Percentiles rank a stretch among this genome's conserved stretches.
Conservation (phyloP, 2,113 vertebrate species). For the Xiphophorus maculatus region DNA sequence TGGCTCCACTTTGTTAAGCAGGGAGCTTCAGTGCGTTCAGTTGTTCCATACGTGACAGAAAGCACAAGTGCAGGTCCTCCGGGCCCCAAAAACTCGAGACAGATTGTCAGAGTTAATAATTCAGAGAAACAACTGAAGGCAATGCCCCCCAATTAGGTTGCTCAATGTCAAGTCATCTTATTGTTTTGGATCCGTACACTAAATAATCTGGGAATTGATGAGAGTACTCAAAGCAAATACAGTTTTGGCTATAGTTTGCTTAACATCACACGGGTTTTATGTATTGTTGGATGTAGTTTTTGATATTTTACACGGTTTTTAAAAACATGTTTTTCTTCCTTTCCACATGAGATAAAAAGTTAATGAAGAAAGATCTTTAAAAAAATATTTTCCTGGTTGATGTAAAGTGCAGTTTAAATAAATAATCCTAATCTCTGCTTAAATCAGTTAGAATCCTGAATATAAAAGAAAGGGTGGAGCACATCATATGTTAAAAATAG, state of each 20-base stretch:
- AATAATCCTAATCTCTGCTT: too few relatives aligned
- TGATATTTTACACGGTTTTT: neutral
- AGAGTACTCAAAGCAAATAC: conserved; percentile 8
- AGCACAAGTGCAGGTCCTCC: conserved; percentile 38
- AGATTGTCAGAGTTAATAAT: conserved; percentile 74
- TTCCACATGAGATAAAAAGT: neutral
- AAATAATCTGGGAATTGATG: neutral
- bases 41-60: conserved; percentile 59
- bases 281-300: neutral
- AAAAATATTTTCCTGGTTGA: neutral
- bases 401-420: neutral
- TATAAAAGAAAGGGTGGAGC: too few relatives aligned
- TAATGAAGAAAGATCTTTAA: neutral
- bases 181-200: conserved; percentile 2
- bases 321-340: neutral
- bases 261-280: neutral
- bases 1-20: conserved; percentile 46
- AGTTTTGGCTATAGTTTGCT: neutral
- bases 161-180: conserved; percentile 11
- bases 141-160: conserved; percentile 38
- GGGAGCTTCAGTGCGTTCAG: conserved; percentile 57
- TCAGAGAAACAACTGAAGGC: conserved; percentile 59
- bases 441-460: too few relatives aligned
- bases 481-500: neutral
- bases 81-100: conserved; percentile 56